Evolutionary conservation across 2,113 vertebrate genomes (phyloP), one percentile per base, ranked within the genome.

Genomic region (Toxotes jaculatrix): DNA sequence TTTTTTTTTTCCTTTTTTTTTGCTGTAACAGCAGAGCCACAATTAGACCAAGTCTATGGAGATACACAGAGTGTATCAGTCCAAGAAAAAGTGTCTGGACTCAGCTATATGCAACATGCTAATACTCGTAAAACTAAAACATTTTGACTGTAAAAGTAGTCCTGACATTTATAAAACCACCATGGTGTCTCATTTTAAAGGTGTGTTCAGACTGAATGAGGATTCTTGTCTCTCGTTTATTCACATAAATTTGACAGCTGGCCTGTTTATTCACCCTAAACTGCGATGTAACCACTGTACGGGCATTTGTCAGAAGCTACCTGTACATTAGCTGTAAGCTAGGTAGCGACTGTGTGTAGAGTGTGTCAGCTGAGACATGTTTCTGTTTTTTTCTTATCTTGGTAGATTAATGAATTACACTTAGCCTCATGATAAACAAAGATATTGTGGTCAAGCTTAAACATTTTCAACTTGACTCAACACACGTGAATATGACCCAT

Each of bases 21-120:
- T 27, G 13, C 32, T 72, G 1, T 59, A 72, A 47, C 49, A 45
- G 38, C 34, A 70, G 76, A 68, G 47, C 51, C 77, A 60, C 21
- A 55, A 66, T 45, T 42, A 38, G 59, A 75, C 27, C 27, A 27
- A 27, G 70, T 68, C 38, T 55, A 65, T 27, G 4, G 11, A 56
- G n/a, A 56, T 1, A 19, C 19, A 32, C 47, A 80, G 31, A 45
- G 61, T 49, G 10, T 55, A 47, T 51, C n/a, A 56, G 19, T 56
- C n/a, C 9, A 55, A 45, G n/a, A 43, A 34, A 34, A 7, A 21
- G 8, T 49, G 16, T n/a, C 21, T 38, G 40, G 17, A 3, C 4
- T 45, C 4, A 1, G 10, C 31, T 7, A 16, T 23, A 36, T 31
- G 27, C 51, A n/a, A 3, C 12, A 57, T 57, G 51, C n/a, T 42